Evolutionary conservation across 2,113 vertebrate genomes (phyloP).

Genomic region (Muntiacus muntjak): DNA sequence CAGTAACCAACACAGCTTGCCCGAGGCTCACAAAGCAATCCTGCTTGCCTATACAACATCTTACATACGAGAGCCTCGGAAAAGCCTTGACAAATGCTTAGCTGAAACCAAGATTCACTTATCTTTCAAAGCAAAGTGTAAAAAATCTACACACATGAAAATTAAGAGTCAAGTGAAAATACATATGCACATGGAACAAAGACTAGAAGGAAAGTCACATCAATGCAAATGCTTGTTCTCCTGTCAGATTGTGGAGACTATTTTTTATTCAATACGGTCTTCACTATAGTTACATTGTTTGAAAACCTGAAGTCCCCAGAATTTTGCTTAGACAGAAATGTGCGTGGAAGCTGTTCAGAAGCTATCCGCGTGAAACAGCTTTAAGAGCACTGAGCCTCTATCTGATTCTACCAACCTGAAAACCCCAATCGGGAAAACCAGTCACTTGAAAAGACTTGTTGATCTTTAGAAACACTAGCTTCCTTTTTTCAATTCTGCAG

Average conservation of each 20-base stretch:
- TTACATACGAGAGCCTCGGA: not conserved
- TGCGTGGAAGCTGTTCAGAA: not conserved
- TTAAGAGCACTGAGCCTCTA: not conserved
- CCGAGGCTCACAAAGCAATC: not conserved
- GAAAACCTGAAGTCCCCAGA: slow-evolving; percentile 1
- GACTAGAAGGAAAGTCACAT: not conserved
- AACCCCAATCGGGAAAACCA: slow-evolving; percentile 26
- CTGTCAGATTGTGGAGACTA: not conserved
- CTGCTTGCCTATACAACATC: not conserved
- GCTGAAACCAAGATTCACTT: slow-evolving; percentile 1
- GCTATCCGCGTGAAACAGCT: not conserved
- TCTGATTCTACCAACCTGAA: slow-evolving; percentile 11
- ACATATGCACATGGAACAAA: not conserved
- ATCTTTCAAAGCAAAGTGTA: slow-evolving; percentile 32
- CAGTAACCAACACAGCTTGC: not conserved
- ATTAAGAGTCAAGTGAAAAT: not conserved
- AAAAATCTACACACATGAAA: not conserved
- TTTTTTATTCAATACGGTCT: not conserved
- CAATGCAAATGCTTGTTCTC: not conserved
- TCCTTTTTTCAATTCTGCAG: not conserved
- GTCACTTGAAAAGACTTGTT: slow-evolving; percentile 57
- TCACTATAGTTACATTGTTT: slow-evolving; percentile 4
- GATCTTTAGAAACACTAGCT: slow-evolving; percentile 12
- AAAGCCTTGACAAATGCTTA: not conserved
- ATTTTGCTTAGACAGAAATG: not conserved